Percentiles rank a stretch among this genome's conserved stretches.
Conservation (phyloP, 1,140 invertebrate species). For the Ooceraea biroi region DNA sequence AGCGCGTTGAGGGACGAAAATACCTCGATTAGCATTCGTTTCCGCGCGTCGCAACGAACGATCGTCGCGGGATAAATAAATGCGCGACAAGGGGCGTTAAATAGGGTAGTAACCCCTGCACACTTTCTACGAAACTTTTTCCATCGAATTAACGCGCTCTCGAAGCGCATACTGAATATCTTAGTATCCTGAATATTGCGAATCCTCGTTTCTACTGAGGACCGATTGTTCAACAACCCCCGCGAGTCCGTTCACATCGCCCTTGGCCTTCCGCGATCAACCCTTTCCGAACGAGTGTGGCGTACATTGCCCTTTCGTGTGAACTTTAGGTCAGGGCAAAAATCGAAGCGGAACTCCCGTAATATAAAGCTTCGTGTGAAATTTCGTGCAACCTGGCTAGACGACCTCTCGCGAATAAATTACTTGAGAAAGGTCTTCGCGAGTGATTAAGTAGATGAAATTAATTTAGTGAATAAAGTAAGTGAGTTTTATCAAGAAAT, state of each 20-base stretch:
- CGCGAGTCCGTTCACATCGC: slow-evolving; percentile 42
- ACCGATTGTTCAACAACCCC: slow-evolving; percentile 14
- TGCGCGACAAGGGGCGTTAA: background rate
- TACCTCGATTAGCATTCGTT: slow-evolving; percentile 33
- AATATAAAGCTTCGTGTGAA: background rate
- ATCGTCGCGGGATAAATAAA: background rate
- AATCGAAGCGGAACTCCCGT: slow-evolving; percentile 25
- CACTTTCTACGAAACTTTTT: background rate
- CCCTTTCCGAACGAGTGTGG: slow-evolving; percentile 18
- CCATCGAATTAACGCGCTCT: slow-evolving; percentile 26
- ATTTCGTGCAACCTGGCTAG: background rate
- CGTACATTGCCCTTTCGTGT: slow-evolving; percentile 28
- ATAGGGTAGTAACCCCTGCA: background rate
- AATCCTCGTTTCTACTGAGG: background rate
- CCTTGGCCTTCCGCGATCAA: slow-evolving; percentile 54
- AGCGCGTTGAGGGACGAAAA: background rate
- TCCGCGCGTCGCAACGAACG: background rate
- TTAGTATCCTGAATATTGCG: slow-evolving; percentile 2
- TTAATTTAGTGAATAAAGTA: background rate
- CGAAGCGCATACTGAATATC: slow-evolving; percentile 3
- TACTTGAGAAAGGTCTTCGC: background rate
- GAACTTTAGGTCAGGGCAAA: slow-evolving; percentile 14
- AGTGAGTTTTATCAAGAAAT: background rate
- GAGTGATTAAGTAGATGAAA: background rate
- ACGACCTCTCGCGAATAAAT: background rate